Evolutionary conservation across 2,113 vertebrate genomes (phyloP), one percentile per base, ranked within the genome.

Genomic region (Gnathonemus longibarbis): DNA sequence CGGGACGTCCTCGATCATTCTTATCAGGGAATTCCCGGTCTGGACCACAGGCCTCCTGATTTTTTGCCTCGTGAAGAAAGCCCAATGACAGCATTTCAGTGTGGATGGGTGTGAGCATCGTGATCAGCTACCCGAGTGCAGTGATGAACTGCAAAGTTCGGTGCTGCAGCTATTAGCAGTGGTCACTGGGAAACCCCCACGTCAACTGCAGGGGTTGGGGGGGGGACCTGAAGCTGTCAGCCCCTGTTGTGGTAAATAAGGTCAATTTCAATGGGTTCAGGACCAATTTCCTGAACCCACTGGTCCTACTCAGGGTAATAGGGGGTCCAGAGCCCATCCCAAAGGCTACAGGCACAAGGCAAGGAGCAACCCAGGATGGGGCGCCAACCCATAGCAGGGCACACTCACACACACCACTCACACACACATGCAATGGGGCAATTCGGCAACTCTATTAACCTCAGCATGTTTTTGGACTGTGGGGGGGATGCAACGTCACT

Each of bases 141-240:
- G 42, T 5, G 8, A 84, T 45, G 11, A 84, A 10, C 13, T 15
- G 13, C 39, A 45, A 45, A 24, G 4, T 53, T 0, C 9, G 5
- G 52, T 48, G 13, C 17, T 46, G 45, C 39, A 62, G 31, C 35
- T 27, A 7, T 58, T 35, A 74, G 7, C 21, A 48, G 21, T 5
- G n/a, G 42, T 39, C 11, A 48, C 39, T 70, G 58, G 15, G 39
- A 53, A 39, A 19, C 52, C 52, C 15, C 3, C 56, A 66, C n/a
- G 10, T 52, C 39, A 88, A 39, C 87, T 8, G 56, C 21, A 39
- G n/a, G 5, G 52, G 27, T 31, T 50, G 5, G 35, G n/a, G 21
- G 91, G 92, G 91, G 92, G 84, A 31, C 91, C 89, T 74, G 90
- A 42, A 89, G 3, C n/a, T 31, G 62, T 58, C 66, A 53, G 42